Conservation (phyloP, 2,888 invertebrate species). For the Tetropium fuscum region DNA sequence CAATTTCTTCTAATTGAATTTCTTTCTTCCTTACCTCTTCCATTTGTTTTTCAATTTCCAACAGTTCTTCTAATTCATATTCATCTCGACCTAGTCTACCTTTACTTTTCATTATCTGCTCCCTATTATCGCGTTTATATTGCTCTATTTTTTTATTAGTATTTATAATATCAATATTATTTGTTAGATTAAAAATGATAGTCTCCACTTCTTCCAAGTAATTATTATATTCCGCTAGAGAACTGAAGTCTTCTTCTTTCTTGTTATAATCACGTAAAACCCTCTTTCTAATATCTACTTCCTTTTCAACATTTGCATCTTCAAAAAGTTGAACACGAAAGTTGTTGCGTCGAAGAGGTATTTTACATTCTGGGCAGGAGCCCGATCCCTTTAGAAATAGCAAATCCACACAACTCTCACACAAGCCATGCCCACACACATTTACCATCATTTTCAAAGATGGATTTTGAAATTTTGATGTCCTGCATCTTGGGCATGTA, state of each 20-base stretch:
- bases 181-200: slow-evolving; percentile 90
- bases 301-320: slow-evolving; percentile 96
- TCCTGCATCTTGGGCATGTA: slow-evolving; percentile 96
- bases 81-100: slow-evolving; percentile 83
- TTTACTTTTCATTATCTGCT: slow-evolving; percentile 84
- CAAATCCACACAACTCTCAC: slow-evolving; percentile 97
- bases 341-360: slow-evolving; percentile 87
- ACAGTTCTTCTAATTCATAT: slow-evolving; percentile 85
- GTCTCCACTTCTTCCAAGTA: slow-evolving; percentile 96
- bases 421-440: slow-evolving; percentile 96
- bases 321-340: slow-evolving; percentile 97
- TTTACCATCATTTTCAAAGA: slow-evolving; percentile 98
- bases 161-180: slow-evolving; percentile 88
- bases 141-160: slow-evolving; percentile 93
- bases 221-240: slow-evolving; percentile 90
- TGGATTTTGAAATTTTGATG: slow-evolving; percentile 96
- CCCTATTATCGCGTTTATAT: slow-evolving; percentile 91
- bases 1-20: slow-evolving; percentile 73
- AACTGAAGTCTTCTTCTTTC: slow-evolving; percentile 92
- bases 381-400: slow-evolving; percentile 97
- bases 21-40: slow-evolving; percentile 81
- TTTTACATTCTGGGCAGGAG: slow-evolving; percentile 93
- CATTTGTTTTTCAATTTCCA: slow-evolving; percentile 84
- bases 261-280: slow-evolving; percentile 94
- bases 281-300: slow-evolving; percentile 93